Conservation (phyloP, 2,797 vertebrate species). For the Sitta carolinensis region DNA sequence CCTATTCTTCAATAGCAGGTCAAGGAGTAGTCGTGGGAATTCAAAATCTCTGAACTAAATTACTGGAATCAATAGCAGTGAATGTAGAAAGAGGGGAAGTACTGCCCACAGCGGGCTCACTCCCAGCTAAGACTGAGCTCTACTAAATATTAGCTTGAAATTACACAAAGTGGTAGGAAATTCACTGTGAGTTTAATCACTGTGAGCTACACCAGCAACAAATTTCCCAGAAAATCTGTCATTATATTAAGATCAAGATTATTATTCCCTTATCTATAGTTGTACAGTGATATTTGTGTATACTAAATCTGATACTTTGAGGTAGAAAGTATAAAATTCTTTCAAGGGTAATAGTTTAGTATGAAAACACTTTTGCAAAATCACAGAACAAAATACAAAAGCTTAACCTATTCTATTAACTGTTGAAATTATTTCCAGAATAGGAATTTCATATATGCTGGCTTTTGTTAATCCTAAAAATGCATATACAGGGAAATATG, state of each 20-base stretch:
- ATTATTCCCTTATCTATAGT: not conserved
- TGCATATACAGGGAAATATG: not conserved
- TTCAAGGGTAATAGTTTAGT: not conserved
- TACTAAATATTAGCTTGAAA: not conserved
- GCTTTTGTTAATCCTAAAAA: not conserved
- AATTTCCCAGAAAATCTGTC: not conserved
- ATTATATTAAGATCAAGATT: not conserved
- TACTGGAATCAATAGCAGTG: slow-evolving; percentile 14
- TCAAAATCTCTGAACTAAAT: slow-evolving; percentile 33
- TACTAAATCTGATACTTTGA: not conserved
- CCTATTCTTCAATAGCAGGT: slow-evolving; percentile 6
- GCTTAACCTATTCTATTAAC: not conserved
- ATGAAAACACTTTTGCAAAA: slow-evolving; percentile 15
- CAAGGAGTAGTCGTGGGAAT: slow-evolving; percentile 34
- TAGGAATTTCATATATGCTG: not conserved
- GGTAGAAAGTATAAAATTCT: not conserved
- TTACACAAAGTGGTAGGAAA: not conserved
- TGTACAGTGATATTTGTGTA: not conserved
- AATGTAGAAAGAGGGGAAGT: not conserved
- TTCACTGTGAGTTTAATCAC: not conserved
- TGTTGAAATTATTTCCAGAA: slow-evolving; percentile 16
- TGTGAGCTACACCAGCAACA: not conserved
- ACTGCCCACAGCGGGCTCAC: not conserved
- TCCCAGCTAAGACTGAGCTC: not conserved
- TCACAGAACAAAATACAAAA: not conserved